A percentile compares a stretch with the other conserved stretches of the same genome.
Evolutionary conservation across 2,888 invertebrate genomes (phyloP).

Genomic region (Pimpla rufipes): DNA sequence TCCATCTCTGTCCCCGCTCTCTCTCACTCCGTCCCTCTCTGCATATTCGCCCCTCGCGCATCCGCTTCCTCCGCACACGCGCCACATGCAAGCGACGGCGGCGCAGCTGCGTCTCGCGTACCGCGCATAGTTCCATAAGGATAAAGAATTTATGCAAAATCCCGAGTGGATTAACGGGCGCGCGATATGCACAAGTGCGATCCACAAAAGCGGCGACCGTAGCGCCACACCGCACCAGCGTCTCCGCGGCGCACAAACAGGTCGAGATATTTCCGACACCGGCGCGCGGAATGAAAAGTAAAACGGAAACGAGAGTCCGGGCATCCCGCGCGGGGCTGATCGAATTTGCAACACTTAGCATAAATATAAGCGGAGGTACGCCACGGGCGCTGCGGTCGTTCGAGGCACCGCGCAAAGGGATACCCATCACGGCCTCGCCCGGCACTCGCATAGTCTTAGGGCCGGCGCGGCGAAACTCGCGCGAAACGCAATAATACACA

Average conservation of each 20-base stretch:
- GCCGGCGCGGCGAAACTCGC: slow-evolving; percentile 40
- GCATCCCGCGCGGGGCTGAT: slow-evolving; percentile 67
- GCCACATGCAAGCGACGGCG: neutral
- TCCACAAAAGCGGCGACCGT: neutral
- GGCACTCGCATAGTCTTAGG: slow-evolving; percentile 46
- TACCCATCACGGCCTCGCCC: slow-evolving; percentile 61
- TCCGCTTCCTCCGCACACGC: slow-evolving; percentile 40
- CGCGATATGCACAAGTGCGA: slow-evolving; percentile 16
- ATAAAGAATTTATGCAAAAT: slow-evolving; percentile 57
- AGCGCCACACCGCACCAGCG: neutral
- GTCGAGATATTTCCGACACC: slow-evolving; percentile 8
- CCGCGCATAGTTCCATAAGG: slow-evolving; percentile 27
- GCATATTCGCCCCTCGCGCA: slow-evolving; percentile 37
- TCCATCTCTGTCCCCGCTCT: neutral
- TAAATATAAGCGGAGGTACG: slow-evolving; percentile 77
- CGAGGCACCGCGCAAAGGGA: slow-evolving; percentile 66
- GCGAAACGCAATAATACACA: slow-evolving; percentile 68
- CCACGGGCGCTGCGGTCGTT: slow-evolving; percentile 53
- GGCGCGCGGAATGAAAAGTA: slow-evolving; percentile 17
- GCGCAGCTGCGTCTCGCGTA: slow-evolving; percentile 28
- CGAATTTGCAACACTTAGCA: slow-evolving; percentile 78
- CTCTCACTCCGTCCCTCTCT: neutral
- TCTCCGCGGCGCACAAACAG: neutral
- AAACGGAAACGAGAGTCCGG: slow-evolving; percentile 45
- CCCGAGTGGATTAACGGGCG: slow-evolving; percentile 40